phyloP scores from a whole-genome alignment of 2,888 invertebrate genomes.

The Stenichneumon culpator region DNA sequence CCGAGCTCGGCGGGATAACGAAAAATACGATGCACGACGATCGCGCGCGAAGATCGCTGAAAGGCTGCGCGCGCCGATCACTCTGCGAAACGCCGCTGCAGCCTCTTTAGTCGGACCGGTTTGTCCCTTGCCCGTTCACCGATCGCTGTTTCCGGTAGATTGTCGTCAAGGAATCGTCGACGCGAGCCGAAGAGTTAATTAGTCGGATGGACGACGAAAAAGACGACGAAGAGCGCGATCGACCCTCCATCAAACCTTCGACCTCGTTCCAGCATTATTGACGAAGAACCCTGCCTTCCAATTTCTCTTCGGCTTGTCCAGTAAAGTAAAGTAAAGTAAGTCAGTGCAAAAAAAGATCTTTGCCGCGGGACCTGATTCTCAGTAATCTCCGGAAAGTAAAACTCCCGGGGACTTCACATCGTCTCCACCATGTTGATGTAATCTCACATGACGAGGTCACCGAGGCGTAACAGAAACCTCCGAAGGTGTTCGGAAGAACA shows the following conservation, averaged over 20 bases:
- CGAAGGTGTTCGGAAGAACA: too few species aligned
- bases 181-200: background rate
- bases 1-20: background rate
- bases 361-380: too few species aligned
- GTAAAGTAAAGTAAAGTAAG: background rate
- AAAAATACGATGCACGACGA: background rate
- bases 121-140: conserved; percentile 43
- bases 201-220: background rate
- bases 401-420: too few species aligned
- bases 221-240: background rate
- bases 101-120: conserved; percentile 68
- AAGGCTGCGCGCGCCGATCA: conserved; percentile 24
- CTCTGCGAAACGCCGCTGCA: conserved; percentile 34
- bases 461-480: too few species aligned
- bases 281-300: background rate
- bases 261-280: background rate
- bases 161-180: background rate
- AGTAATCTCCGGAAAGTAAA: too few species aligned
- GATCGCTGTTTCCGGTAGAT: conserved; percentile 25
- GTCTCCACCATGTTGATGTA: too few species aligned
- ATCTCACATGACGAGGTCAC: too few species aligned
- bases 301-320: background rate
- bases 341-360: too few species aligned
- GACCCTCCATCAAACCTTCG: background rate
- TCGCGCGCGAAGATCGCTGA: conserved; percentile 41